phyloP scores from a whole-genome alignment of 2,888 invertebrate genomes.

The Phortica magna region DNA sequence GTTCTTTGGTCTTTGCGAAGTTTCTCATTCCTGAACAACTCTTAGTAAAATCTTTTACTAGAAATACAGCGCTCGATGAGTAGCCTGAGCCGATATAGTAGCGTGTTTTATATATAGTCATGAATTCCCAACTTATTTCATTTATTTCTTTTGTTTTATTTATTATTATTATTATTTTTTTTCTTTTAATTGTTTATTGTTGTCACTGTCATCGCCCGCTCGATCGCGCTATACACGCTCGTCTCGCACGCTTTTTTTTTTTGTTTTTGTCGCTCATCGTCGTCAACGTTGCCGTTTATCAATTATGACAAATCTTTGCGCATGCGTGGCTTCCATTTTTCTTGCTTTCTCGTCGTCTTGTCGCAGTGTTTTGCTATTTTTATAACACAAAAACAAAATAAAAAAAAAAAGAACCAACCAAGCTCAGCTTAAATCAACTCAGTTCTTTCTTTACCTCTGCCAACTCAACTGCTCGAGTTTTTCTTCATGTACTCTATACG shows the following conservation, averaged over 20 bases:
- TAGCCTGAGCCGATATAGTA: background rate
- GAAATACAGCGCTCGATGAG: background rate
- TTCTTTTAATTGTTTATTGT: background rate
- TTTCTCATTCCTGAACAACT: no score
- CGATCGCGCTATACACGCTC: background rate
- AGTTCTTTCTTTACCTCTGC: background rate
- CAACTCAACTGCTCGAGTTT: background rate
- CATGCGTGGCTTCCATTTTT: constrained; percentile 68
- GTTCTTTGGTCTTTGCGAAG: no score
- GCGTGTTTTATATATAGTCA: background rate
- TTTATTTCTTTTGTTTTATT: background rate
- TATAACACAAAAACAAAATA: background rate
- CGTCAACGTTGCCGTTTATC: constrained; percentile 66
- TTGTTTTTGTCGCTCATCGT: background rate
- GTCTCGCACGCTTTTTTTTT: background rate
- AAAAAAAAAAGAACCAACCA: no score
- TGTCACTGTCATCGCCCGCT: constrained; percentile 14
- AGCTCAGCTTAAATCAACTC: no score
- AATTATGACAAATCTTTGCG: constrained; percentile 78
- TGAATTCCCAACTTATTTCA: background rate
- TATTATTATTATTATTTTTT: background rate
- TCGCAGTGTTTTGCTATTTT: background rate
- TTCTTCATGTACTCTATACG: constrained; percentile 1
- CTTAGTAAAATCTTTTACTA: background rate
- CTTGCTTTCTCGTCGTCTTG: background rate